Percentiles rank a stretch among this genome's conserved stretches.
These are phyloP conservation scores for Paramormyrops hopkinsi DNA, from an alignment of 2,797 vertebrate species.

Conservation along the genomic window DNA sequence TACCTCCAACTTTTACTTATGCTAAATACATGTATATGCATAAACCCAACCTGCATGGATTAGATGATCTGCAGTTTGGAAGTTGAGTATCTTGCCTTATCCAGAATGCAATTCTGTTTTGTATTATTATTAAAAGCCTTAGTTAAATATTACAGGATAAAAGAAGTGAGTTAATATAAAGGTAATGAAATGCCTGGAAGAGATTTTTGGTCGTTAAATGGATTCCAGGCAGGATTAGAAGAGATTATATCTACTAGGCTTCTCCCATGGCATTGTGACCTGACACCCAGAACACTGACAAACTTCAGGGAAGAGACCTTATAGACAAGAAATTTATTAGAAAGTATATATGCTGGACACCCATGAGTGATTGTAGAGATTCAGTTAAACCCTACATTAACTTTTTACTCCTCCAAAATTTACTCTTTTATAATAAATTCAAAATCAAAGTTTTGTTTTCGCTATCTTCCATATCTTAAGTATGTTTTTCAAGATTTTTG, in stretches of 20 bases:
- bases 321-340: not conserved
- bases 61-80: not conserved
- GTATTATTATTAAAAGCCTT: slow-evolving; percentile 16
- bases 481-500: not conserved
- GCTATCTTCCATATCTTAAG: not conserved
- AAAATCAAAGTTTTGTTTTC: not conserved
- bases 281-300: not conserved
- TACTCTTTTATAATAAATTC: not conserved
- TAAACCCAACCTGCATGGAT: not conserved
- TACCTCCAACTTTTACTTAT: not conserved
- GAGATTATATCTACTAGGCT: slow-evolving; percentile 39
- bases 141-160: slow-evolving; percentile 33
- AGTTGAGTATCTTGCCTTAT: not conserved
- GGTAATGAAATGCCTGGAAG: slow-evolving; percentile 47
- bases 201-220: slow-evolving; percentile 31
- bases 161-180: slow-evolving; percentile 41
- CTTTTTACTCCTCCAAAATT: not conserved
- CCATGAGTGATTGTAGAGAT: not conserved
- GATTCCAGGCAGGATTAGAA: slow-evolving; percentile 53
- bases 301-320: not conserved
- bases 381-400: not conserved
- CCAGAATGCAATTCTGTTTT: not conserved
- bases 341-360: not conserved
- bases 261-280: slow-evolving; percentile 8
- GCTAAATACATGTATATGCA: not conserved